Percentiles rank a stretch among this genome's conserved stretches.
phyloP scores from a whole-genome alignment of 2,797 vertebrate species.

The Synaphobranchus kaupii region DNA sequence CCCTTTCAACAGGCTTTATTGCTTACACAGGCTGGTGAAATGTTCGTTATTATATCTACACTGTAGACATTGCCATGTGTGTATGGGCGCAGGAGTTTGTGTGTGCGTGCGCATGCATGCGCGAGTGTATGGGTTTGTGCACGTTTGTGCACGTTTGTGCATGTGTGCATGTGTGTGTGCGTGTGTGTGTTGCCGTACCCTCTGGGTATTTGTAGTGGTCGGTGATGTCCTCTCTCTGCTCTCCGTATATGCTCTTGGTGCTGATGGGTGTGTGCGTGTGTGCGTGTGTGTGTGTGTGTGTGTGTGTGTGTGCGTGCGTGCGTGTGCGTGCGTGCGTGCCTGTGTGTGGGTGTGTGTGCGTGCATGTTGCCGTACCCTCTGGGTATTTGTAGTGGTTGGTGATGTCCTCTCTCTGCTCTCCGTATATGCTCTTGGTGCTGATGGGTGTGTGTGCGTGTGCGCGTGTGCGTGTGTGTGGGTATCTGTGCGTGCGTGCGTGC shows the following conservation, averaged over 20 bases:
- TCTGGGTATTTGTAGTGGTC: constrained; percentile 87
- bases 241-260: constrained; percentile 85
- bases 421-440: constrained; percentile 89
- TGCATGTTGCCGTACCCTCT: constrained; percentile 77
- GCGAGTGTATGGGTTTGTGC: neutral
- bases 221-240: constrained; percentile 84
- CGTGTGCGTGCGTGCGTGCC: no score
- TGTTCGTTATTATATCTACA: neutral
- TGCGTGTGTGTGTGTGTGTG: no score
- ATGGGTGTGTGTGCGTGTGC: no score
- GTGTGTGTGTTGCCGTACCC: constrained; percentile 68
- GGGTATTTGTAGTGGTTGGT: constrained; percentile 87
- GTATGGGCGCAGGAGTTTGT: neutral
- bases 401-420: constrained; percentile 80
- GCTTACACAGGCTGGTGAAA: neutral
- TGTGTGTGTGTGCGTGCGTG: neutral
- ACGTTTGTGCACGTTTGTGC: neutral
- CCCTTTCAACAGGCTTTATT: neutral
- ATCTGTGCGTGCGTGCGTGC: neutral
- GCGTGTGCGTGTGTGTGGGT: no score
- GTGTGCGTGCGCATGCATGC: neutral
- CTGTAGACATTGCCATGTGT: neutral
- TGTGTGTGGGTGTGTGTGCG: neutral
- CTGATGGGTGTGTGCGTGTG: no score
- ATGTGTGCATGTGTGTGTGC: neutral